Conservation (phyloP, 2,113 vertebrate genomes). For the Erpornis zantholeuca region DNA sequence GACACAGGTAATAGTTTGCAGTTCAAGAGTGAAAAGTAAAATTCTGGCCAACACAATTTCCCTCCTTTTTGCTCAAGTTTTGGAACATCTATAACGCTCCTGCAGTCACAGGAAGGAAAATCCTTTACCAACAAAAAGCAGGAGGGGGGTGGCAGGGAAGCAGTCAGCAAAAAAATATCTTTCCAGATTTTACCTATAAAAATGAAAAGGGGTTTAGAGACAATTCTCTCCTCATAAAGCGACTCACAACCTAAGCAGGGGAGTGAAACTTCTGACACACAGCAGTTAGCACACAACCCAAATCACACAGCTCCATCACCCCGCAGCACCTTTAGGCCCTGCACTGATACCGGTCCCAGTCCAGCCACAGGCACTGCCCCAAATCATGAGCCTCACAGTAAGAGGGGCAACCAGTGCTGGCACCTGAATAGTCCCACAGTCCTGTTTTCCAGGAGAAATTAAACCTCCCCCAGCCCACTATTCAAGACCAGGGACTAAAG, state of each 20-base stretch:
- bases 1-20: background rate
- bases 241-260: background rate
- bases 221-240: rapidly evolving
- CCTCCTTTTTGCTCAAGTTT: background rate
- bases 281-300: background rate
- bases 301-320: background rate
- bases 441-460: background rate
- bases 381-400: rapidly evolving
- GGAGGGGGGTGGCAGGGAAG: rapidly evolving
- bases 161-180: background rate
- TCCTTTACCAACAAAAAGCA: background rate
- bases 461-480: background rate
- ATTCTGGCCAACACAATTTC: background rate
- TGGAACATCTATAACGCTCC: background rate
- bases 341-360: background rate
- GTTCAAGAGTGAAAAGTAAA: background rate
- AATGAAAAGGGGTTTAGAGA: background rate
- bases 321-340: background rate
- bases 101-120: background rate
- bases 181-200: background rate
- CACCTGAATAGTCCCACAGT: rapidly evolving
- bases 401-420: background rate
- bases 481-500: background rate
- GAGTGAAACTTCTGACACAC: background rate
- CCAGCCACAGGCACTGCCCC: background rate